phyloP scores from a whole-genome alignment of 2,888 invertebrate genomes.

The Adela reaumurella region DNA sequence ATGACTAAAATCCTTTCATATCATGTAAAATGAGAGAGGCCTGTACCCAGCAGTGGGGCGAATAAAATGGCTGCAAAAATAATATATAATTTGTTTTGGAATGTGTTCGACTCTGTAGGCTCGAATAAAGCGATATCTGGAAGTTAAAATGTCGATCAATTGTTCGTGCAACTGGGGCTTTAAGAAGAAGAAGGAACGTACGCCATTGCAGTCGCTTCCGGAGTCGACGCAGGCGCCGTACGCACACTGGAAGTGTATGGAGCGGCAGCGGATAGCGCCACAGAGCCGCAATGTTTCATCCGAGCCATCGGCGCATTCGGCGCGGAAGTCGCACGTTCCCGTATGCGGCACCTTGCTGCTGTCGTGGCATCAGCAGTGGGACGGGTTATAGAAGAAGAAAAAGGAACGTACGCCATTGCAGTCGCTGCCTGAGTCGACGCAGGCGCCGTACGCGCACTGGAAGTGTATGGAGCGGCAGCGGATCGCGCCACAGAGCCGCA shows the following conservation, averaged over 20 bases:
- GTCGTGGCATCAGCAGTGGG: constrained; percentile 29
- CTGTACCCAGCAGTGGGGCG: no score
- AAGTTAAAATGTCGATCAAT: no score
- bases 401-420: no score
- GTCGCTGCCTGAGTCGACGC: constrained; percentile 50
- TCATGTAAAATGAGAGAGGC: no score
- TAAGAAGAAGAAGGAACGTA: no score
- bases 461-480: constrained; percentile 51
- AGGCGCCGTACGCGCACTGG: constrained; percentile 61
- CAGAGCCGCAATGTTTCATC: constrained; percentile 34
- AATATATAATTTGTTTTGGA: no score
- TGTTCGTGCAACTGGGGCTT: no score
- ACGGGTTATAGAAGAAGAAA: no score
- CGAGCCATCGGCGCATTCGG: constrained; percentile 31
- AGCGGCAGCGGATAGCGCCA: constrained; percentile 37
- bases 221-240: constrained; percentile 63
- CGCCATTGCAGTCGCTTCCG: constrained; percentile 49
- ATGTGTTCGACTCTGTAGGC: no score
- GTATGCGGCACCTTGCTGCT: constrained; percentile 23
- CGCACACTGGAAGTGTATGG: constrained; percentile 54
- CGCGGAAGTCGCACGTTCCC: constrained; percentile 28
- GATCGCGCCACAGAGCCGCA: constrained; percentile 27
- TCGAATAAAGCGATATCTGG: no score
- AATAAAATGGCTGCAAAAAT: no score
- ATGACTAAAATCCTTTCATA: no score